Evolutionary conservation across 2,113 vertebrate species (phyloP), one percentile per base, ranked within the genome.

Genomic region (Xiphophorus hellerii): DNA sequence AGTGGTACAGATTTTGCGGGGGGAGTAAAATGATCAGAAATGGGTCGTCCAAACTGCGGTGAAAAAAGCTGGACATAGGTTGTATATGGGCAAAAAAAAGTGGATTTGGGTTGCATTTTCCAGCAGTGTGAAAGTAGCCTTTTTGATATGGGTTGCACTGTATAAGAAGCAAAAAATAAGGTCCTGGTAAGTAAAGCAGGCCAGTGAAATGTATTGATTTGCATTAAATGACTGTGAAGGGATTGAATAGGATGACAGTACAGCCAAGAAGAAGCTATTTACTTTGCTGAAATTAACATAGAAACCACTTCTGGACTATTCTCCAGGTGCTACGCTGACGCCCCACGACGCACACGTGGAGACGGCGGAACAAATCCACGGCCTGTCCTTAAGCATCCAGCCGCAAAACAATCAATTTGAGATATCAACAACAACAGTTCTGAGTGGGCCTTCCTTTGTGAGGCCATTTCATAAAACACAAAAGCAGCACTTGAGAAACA

Each of bases 401-500:
- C 48, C 70, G 68, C 80, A 84, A 90, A n/a, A 76, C 78, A 76
- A 76, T 89, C 30, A 62, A 27, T 82, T 33, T 28, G 48, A 84
- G 71, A 75, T 62, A 65, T 67, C 75, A 74, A 74, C 51, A 60
- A 62, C 69, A 74, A 62, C 54, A 6, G 75, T 25, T 20, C 70
- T 28, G 86, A 82, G 89, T 81, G 89, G 79, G 81, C 71, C 70
- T 85, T 42, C 73, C 75, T 89, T 89, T 87, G 84, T 90, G 14
- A 0, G 12, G 37, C 63, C 65, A 71, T 84, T 73, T 87, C 66
- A 81, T 68, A 62, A 76, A 83, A 66, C 68, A 81, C 77, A 87
- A 91, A 81, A 84, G 80, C 84, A 27, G 44, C 61, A 74, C 88
- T 90, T 68, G 70, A 85, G 28, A 69, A 72, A 90, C 87, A 93